Evolutionary conservation across 2,888 invertebrate species (phyloP), one percentile per base, ranked within the genome.

Genomic region (Isoperla grammatica): DNA sequence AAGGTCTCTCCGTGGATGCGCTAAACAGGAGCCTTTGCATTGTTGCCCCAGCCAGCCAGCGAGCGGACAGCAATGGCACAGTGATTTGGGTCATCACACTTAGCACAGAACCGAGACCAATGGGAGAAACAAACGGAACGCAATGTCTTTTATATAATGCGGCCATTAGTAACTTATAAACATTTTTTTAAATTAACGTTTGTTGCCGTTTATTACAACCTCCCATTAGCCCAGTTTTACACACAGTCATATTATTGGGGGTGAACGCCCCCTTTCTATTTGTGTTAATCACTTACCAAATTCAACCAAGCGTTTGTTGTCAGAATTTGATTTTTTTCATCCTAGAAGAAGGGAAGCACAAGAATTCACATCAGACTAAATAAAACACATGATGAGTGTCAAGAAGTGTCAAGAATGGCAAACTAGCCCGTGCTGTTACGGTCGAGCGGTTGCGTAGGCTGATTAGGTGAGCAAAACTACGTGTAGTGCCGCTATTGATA

Each of bases 251-350:
- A 13, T 9, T 19, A 11, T 13, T 35, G 29, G 13, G 50, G 50
- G 13, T 22, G 11, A 29, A 17, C 35, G 35, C 35, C 50, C 35
- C 48, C 40, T 23, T 42, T 39, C 45, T 37, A 37, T n/a, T 37
- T 35, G 45, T 39, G 53, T 48, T 20, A 59, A 80, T 81, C 81
- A 91, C 94, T 92, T 87, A 95, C 95, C 92, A 95, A 85, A 82
- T 94, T 92, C 76, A 95, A 87, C 95, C 95, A 96, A 79, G 95
- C 90, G 84, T 95, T 96, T 79, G 95, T 94, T 76, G 94, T 92
- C 81, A 96, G 88, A 81, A 96, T 94, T 86, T 95, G 95, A 82
- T 94, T 95, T 86, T 96, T 97, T 86, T 97, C 97, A 81, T 97
- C 96, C 96, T 97, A 86, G 78, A 86, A 83, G 80, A 84, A 78